These are phyloP conservation scores for Toxotes chatareus DNA, from an alignment of 2,113 vertebrate species.

Conservation along the genomic window DNA sequence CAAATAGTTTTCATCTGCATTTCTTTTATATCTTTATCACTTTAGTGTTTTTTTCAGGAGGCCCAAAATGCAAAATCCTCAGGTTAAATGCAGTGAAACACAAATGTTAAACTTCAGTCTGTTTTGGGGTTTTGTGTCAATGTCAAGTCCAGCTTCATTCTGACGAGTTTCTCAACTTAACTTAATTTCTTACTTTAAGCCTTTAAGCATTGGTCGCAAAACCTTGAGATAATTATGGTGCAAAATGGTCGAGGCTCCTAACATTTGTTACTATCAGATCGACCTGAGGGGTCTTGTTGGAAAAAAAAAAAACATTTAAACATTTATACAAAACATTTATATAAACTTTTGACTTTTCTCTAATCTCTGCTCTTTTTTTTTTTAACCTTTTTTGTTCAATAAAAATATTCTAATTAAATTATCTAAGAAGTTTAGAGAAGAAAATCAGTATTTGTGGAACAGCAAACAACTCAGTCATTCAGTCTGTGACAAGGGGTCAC, in stretches of 20 bases:
- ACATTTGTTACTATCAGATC: no score
- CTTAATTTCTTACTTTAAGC: background rate
- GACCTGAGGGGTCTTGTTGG: background rate
- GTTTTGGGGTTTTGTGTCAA: background rate
- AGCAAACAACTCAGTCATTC: background rate
- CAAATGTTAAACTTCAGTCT: background rate
- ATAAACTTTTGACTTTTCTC: no score
- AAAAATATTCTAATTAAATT: background rate
- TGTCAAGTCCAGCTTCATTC: no score
- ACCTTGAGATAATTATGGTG: background rate
- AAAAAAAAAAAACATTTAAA: no score
- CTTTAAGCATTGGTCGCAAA: background rate
- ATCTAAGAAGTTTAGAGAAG: background rate
- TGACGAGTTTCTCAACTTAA: background rate
- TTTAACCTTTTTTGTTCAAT: no score
- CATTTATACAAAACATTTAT: no score
- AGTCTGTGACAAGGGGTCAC: background rate
- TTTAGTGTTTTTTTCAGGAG: slow-evolving; percentile 12
- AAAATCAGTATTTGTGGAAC: background rate
- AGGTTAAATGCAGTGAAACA: background rate
- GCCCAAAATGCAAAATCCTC: background rate
- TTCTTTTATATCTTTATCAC: background rate
- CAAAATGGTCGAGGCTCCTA: no score
- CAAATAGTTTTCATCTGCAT: slow-evolving; percentile 32
- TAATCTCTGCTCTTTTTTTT: no score